Conservation (phyloP, 2,888 invertebrate genomes). For the Hipparchia sbordonii region DNA sequence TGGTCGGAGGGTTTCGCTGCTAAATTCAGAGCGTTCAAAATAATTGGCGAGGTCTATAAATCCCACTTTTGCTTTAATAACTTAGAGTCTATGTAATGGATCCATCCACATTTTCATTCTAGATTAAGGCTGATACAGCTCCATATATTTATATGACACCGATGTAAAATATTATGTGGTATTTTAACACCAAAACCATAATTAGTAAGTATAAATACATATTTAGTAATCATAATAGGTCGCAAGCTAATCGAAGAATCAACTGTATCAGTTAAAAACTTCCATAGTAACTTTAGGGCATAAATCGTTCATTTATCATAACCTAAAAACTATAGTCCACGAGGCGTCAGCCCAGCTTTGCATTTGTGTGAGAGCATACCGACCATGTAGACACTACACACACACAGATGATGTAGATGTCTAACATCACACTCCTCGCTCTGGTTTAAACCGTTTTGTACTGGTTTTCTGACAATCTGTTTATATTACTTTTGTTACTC, state of each 20-base stretch:
- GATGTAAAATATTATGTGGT: conserved; percentile 5
- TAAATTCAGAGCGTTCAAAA: too few relatives aligned
- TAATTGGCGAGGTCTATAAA: conserved; percentile 58
- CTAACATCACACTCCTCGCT: too few relatives aligned
- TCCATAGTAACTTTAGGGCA: background rate
- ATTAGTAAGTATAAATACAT: background rate
- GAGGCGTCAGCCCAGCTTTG: too few relatives aligned
- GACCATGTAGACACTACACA: too few relatives aligned
- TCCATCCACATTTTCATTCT: conserved; percentile 70
- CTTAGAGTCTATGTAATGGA: conserved; percentile 57
- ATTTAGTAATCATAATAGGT: background rate
- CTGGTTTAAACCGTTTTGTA: too few relatives aligned
- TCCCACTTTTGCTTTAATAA: conserved; percentile 60
- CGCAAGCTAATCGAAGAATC: conserved; percentile 12
- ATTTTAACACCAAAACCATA: conserved; percentile 8
- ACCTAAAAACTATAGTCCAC: background rate
- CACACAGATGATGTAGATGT: too few relatives aligned
- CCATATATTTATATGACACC: conserved; percentile 32
- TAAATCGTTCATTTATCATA: background rate
- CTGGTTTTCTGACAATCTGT: too few relatives aligned
- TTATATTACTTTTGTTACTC: too few relatives aligned
- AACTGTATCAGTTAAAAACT: conserved; percentile 15
- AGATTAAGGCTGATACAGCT: conserved; percentile 49
- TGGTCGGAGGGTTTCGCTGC: too few relatives aligned
- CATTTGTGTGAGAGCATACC: too few relatives aligned